These are phyloP conservation scores for Streptopelia turtur DNA, from an alignment of 2,797 vertebrate species.

Conservation along the genomic window DNA sequence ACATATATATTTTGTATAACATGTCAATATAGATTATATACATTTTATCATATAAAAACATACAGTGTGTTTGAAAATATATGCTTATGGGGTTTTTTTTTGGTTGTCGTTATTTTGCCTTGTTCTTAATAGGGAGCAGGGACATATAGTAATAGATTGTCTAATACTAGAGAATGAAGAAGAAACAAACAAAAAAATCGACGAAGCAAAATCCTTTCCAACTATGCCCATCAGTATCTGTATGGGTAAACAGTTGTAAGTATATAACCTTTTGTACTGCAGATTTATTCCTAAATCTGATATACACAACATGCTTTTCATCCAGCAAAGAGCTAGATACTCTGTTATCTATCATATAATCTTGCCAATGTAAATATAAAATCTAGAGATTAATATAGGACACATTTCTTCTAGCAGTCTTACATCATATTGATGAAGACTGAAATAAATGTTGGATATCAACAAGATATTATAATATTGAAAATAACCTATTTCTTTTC, in stretches of 20 bases:
- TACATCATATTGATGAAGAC: conserved; percentile 50
- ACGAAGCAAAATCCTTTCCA: background rate
- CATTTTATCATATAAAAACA: background rate
- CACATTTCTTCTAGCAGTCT: conserved; percentile 45
- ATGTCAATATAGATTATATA: background rate
- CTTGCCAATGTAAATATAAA: conserved; percentile 40
- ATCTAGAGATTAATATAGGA: conserved; percentile 8
- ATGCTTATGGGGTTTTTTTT: background rate
- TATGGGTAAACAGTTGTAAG: background rate
- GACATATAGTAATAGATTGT: background rate
- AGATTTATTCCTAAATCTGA: background rate
- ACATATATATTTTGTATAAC: background rate
- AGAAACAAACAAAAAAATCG: background rate
- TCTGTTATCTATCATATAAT: conserved; percentile 35
- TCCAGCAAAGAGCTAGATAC: background rate
- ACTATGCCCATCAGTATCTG: background rate
- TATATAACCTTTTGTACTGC: background rate
- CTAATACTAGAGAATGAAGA: background rate
- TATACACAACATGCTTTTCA: conserved; percentile 25
- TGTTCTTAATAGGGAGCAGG: background rate
- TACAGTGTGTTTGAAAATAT: background rate
- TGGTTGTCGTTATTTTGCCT: background rate
- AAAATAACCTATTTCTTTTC: background rate
- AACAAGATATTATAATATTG: background rate
- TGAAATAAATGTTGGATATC: conserved; percentile 10